phyloP scores from a whole-genome alignment of 2,113 vertebrate genomes.

The Hyperoodon ampullatus region DNA sequence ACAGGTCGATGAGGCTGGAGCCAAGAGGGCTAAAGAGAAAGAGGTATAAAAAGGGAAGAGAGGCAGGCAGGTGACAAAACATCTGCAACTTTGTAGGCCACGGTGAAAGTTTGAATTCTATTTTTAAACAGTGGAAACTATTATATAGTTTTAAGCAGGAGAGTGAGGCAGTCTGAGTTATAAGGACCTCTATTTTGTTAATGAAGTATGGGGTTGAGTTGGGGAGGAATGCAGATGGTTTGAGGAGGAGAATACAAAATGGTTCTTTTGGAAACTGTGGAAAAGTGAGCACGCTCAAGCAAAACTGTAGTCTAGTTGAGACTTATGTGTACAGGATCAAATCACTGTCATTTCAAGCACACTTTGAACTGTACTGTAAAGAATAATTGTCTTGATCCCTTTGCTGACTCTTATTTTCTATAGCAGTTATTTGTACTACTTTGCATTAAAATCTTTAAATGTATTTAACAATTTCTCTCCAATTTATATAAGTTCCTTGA shows the following conservation, averaged over 20 bases:
- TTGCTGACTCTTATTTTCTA: neutral
- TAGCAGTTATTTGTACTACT: neutral
- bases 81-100: neutral
- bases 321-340: neutral
- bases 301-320: neutral
- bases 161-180: neutral
- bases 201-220: neutral
- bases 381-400: neutral
- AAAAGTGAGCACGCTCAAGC: neutral
- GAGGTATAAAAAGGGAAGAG: neutral
- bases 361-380: neutral
- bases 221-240: neutral
- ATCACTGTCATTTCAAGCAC: neutral
- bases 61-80: neutral
- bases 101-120: neutral
- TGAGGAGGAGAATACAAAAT: neutral
- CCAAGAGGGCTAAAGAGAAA: neutral
- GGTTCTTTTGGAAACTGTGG: neutral
- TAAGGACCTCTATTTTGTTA: neutral
- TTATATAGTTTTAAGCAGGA: neutral
- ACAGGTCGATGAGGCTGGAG: neutral
- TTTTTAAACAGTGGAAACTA: neutral
- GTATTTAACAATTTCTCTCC: neutral
- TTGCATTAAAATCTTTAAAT: slow-evolving; percentile 30
- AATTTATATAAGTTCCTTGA: slow-evolving; percentile 13